Evolutionary conservation across 2,797 vertebrate genomes (phyloP).

Genomic region (Thunnus albacares): DNA sequence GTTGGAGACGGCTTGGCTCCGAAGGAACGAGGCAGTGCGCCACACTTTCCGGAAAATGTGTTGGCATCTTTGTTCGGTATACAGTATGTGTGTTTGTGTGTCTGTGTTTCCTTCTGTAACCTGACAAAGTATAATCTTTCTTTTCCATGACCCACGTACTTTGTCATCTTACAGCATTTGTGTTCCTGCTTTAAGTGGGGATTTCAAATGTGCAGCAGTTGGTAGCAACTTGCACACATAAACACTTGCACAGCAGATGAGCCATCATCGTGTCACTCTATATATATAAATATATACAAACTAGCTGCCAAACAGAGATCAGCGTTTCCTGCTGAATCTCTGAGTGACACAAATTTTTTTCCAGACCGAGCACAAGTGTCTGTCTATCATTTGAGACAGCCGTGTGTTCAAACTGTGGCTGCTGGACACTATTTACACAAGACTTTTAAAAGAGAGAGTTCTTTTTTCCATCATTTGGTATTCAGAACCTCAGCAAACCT

Average conservation of each 20-base stretch:
- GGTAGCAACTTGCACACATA: neutral
- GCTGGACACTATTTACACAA: neutral
- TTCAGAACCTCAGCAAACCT: neutral
- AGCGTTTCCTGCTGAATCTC: constrained; percentile 23
- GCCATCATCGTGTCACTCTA: neutral
- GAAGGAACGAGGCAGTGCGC: neutral
- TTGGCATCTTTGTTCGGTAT: neutral
- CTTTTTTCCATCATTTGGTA: neutral
- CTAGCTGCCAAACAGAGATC: constrained; percentile 24
- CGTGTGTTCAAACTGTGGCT: constrained; percentile 10
- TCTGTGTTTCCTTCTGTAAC: neutral
- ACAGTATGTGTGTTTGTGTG: neutral
- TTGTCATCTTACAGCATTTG: neutral
- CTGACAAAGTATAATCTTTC: neutral
- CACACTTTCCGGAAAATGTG: neutral
- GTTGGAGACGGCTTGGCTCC: neutral
- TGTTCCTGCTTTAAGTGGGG: neutral
- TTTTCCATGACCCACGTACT: neutral
- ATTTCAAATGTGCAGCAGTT: too few species aligned
- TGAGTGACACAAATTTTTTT: constrained; percentile 43
- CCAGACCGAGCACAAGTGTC: constrained; percentile 52
- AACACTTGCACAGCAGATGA: neutral
- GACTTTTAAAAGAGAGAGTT: neutral
- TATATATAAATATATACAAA: neutral
- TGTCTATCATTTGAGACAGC: constrained; percentile 55